Evolutionary conservation across 1,140 invertebrate genomes (phyloP), one percentile per base, ranked within the genome.

Genomic region (Lasioglossum baleicum): DNA sequence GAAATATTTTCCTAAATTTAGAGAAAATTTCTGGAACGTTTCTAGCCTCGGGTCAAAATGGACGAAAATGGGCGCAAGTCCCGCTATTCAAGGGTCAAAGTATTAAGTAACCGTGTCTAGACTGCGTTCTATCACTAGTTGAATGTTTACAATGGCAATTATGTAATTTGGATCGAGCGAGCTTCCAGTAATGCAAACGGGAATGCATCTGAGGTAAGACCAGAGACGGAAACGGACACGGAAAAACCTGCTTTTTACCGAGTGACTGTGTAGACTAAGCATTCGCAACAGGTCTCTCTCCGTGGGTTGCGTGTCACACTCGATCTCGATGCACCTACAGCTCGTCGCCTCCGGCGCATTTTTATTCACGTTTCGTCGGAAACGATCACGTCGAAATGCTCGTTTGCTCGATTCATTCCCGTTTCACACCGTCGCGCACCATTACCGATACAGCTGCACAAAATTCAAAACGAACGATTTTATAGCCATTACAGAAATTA

Each of bases 191-290:
- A 67, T 67, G n/a, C n/a, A 2, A 42, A 26, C 13, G 26, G 13
- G 48, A 77, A 71, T 26, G 15, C 20, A 42, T 48, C 63, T 63
- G 60, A 84, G 58, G 82, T 70, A 75, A 61, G 42, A 26, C 22
- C 40, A 10, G 56, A 56, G 71, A 85, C 78, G 83, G 83, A 85
- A 85, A 85, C 75, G 60, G 60, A 60, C 42, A 13, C 63, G 79
- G 79, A 63, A 84, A 85, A 84, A 85, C 83, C 83, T 85, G 73
- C 56, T 78, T 81, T 61, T 84, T 77, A 58, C 17, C 73, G 40
- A 63, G 35, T 74, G 78, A 80, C 78, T 61, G 8, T 26, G 67
- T 42, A 20, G 61, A 80, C 40, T 42, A 80, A 35, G 63, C 26
- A 80, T 80, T 80, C 64, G 42, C 72, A 20, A 68, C 53, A n/a